Percentiles rank a stretch among this genome's conserved stretches.
Evolutionary conservation across 2,888 invertebrate genomes (phyloP).

Genomic region (Cactoblastis cactorum): DNA sequence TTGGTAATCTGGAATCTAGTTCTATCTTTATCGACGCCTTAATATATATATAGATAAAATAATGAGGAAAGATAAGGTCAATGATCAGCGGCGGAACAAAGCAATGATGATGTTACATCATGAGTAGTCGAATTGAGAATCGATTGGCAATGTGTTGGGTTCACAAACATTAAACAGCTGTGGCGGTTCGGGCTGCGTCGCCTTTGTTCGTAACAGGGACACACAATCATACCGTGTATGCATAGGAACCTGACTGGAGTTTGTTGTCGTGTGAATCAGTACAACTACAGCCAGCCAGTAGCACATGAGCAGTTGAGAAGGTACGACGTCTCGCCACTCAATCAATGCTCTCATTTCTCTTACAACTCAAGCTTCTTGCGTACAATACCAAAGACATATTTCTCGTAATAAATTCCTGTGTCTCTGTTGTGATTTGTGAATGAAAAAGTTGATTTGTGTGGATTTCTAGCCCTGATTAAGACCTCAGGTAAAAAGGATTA

Average conservation of each 20-base stretch:
- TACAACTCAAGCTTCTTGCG: not conserved
- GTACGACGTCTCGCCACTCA: not conserved
- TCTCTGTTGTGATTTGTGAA: conserved; percentile 1
- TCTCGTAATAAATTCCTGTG: not conserved
- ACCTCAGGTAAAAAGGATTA: not conserved
- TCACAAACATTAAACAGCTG: conserved; percentile 76
- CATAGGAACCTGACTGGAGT: conserved; percentile 37
- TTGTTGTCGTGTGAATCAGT: conserved; percentile 42
- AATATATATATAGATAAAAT: not conserved
- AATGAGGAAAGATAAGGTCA: not conserved
- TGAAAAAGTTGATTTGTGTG: not conserved
- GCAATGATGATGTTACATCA: conserved; percentile 39
- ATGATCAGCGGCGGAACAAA: conserved; percentile 2
- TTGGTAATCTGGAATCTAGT: not conserved
- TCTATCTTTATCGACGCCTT: too few relatives aligned
- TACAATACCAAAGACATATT: not conserved
- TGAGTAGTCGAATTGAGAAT: conserved; percentile 39
- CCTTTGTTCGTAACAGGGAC: conserved; percentile 52
- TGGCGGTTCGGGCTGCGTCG: conserved; percentile 49
- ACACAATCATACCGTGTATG: conserved; percentile 34
- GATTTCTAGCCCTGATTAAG: not conserved
- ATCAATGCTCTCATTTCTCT: not conserved
- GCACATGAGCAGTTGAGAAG: conserved; percentile 9
- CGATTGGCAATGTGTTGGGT: conserved; percentile 56
- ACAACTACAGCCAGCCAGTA: conserved; percentile 19